phyloP scores from a whole-genome alignment of 2,797 vertebrate species.

The Channa striata region DNA sequence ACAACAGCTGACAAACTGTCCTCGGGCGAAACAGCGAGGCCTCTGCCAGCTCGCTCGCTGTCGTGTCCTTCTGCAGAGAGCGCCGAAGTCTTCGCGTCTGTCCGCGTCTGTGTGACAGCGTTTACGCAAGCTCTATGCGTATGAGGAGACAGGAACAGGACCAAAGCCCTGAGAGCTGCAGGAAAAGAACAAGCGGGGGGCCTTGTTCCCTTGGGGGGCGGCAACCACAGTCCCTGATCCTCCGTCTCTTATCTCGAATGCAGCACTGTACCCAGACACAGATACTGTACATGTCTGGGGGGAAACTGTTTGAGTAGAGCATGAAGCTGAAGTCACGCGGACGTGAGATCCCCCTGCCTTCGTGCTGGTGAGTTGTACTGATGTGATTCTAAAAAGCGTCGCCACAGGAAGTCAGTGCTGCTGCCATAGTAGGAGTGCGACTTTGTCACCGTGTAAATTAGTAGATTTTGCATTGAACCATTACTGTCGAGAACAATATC shows the following conservation, averaged over 20 bases:
- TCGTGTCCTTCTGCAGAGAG: conserved; percentile 15
- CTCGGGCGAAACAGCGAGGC: conserved; percentile 26
- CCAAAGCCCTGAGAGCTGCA: conserved; percentile 36
- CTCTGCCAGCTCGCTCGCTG: conserved; percentile 23
- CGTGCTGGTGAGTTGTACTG: no score
- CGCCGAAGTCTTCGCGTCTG: conserved; percentile 34
- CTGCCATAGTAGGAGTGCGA: no score
- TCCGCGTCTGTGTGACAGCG: conserved; percentile 16
- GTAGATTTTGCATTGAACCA: no score
- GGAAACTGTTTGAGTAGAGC: no score
- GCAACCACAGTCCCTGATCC: conserved; percentile 7
- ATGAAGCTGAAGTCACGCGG: no score
- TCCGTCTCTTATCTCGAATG: not conserved
- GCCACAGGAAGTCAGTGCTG: no score
- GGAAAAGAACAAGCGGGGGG: conserved; percentile 27
- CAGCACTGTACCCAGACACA: not conserved
- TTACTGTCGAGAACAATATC: no score
- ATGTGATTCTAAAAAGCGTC: no score
- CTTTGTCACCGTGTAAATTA: no score
- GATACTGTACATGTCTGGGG: not conserved
- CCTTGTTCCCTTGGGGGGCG: not conserved
- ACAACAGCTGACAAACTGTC: conserved; percentile 59
- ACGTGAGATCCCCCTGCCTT: no score
- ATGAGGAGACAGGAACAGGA: conserved; percentile 35
- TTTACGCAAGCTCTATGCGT: conserved; percentile 15